Evolutionary conservation across 1,140 invertebrate species (phyloP).

Genomic region (Limonius californicus): DNA sequence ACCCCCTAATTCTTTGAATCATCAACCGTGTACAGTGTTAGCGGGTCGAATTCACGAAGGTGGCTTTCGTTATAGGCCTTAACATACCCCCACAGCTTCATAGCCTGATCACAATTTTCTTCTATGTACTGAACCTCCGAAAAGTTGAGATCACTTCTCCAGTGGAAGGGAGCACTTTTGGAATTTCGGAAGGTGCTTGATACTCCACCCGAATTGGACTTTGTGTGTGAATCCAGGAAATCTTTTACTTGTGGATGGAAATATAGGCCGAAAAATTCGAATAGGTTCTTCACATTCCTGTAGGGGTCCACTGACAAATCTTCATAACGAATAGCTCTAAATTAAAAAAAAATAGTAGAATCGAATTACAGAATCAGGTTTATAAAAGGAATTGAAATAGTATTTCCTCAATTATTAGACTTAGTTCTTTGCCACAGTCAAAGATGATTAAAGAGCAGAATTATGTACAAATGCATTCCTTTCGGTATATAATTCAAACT

Average conservation of each 20-base stretch:
- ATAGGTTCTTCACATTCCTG: conserved; percentile 63
- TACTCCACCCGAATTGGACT: conserved; percentile 70
- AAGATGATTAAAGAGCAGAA: background rate
- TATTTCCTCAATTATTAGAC: background rate
- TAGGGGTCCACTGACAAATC: conserved; percentile 77
- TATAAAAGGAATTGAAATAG: too few species aligned
- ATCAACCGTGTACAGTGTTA: conserved; percentile 46
- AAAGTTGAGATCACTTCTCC: conserved; percentile 70
- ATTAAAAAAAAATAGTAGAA: conserved; percentile 25
- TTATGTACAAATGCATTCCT: background rate
- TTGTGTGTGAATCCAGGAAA: conserved; percentile 79
- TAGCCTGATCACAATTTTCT: conserved; percentile 65
- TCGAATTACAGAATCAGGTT: background rate
- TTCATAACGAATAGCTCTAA: conserved; percentile 77
- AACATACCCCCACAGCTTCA: conserved; percentile 78
- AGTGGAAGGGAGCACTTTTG: conserved; percentile 77
- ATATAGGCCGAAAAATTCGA: conserved; percentile 72
- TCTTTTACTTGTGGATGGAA: conserved; percentile 64
- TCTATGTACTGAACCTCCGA: conserved; percentile 64
- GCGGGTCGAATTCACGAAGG: conserved; percentile 55
- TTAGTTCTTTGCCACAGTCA: background rate
- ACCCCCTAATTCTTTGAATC: background rate
- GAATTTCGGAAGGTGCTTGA: conserved; percentile 82
- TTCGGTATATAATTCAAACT: too few species aligned
- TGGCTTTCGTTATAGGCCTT: conserved; percentile 52